phyloP scores from a whole-genome alignment of 2,797 vertebrate genomes.

The Bradypus variegatus region DNA sequence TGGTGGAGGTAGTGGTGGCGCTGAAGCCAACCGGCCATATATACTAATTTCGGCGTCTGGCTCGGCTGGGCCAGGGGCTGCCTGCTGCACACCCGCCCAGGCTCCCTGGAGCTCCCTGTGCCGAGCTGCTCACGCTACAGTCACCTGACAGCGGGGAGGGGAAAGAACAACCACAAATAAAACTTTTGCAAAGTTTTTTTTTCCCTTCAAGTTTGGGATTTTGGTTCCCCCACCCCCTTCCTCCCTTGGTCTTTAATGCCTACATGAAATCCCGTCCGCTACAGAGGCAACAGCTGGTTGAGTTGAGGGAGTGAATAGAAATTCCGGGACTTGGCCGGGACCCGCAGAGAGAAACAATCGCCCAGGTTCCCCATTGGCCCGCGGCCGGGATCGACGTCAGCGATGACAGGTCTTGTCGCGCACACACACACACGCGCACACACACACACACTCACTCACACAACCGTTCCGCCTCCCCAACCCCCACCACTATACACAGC shows the following conservation, averaged over 20 bases:
- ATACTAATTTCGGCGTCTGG: conserved; percentile 92
- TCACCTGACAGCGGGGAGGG: conserved; percentile 82
- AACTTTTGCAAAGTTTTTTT: conserved; percentile 67
- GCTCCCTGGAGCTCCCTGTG: conserved; percentile 88
- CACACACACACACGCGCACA: conserved; percentile 15
- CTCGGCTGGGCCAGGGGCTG: conserved; percentile 89
- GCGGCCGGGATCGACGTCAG: conserved; percentile 84
- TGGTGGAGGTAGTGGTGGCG: conserved; percentile 71
- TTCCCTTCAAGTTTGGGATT: neutral
- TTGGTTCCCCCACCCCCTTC: conserved; percentile 38
- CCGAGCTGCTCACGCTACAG: conserved; percentile 87
- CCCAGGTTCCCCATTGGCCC: conserved; percentile 87
- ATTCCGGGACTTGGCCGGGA: conserved; percentile 84
- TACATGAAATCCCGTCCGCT: conserved; percentile 87
- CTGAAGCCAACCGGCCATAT: conserved; percentile 85
- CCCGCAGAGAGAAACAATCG: conserved; percentile 90
- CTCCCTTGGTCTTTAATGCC: conserved; percentile 82
- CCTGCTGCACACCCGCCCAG: conserved; percentile 84
- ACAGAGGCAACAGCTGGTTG: conserved; percentile 90
- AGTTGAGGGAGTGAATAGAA: conserved; percentile 89
- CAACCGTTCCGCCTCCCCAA: neutral
- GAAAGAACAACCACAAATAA: conserved; percentile 53
- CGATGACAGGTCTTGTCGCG: conserved; percentile 84
- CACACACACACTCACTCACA: neutral
- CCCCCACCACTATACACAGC: neutral